Evolutionary conservation across 1,140 invertebrate species (phyloP), one percentile per base, ranked within the genome.

Genomic region (Lepidurus arcticus): DNA sequence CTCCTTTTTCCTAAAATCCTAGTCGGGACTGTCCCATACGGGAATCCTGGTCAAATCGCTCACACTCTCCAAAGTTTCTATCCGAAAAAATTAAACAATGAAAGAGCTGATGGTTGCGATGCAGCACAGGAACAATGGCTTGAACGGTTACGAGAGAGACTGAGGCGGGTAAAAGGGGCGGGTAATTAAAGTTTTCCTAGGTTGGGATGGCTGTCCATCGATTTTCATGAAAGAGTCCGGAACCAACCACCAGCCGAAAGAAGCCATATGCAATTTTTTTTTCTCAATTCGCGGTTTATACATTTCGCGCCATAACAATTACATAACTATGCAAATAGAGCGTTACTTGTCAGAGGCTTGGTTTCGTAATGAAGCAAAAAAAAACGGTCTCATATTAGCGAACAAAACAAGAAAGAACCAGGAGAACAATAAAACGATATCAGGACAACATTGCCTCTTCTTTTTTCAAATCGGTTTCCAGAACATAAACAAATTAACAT

Each of bases 141-240:
- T 16, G 13, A 21, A 65, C 53, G 1, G 9, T 65, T 65, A 13
- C 53, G 16, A 13, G 53, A 65, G 8, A n/a, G 16, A 65, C 53
- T 65, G 3, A 21, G 16, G 53, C 53, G 53, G 21, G 6, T 65
- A 65, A 65, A 65, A 21, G 47, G 47, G 47, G 47, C 11, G 47
- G 53, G 53, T 65, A 65, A 65, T 65, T 65, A 65, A 65, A 65
- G 53, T 65, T 7, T 65, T 65, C 53, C 53, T 65, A n/a, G 53
- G 53, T 65, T 21, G 53, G 6, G 53, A 65, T n/a, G 53, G 53
- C 53, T 65, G 53, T 21, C 53, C 16, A 65, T 65, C 53, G 53
- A 65, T 65, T 65, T 65, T 65, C 53, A 0, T 65, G 16, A 21
- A 65, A 65, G 13, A 65, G 16, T 21, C 16, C 16, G 53, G 53